Conservation (phyloP, 2,113 vertebrate genomes). For the Brachypodius melanocephalos region DNA sequence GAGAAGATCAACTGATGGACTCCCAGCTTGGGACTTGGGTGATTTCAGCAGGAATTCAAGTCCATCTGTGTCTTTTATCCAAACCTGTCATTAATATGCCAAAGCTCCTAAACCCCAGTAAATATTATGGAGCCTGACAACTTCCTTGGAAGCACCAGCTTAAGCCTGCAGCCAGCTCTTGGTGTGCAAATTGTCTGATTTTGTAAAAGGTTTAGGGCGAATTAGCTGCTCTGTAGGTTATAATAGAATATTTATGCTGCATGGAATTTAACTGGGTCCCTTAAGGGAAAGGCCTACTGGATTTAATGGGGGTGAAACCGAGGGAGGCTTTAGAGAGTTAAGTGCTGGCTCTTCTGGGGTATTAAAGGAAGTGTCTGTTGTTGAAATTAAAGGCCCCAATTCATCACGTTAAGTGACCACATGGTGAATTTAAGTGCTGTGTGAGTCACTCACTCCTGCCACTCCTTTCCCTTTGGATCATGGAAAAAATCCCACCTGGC, state of each 20-base stretch:
- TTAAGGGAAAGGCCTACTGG: not conserved
- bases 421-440: not conserved
- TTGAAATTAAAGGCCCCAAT: conserved; percentile 17
- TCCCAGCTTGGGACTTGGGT: not conserved
- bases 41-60: conserved; percentile 22
- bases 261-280: not conserved
- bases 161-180: not conserved
- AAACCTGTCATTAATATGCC: not conserved
- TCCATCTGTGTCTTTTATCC: conserved; percentile 2
- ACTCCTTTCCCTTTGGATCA: conserved; percentile 19
- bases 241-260: conserved; percentile 56
- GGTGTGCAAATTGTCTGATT: conserved; percentile 31
- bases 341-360: not conserved
- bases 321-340: not conserved
- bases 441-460: conserved; percentile 27
- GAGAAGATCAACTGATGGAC: conserved; percentile 12
- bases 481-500: not conserved
- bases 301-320: conserved; percentile 39
- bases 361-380: conserved; percentile 7
- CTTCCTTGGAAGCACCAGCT: not conserved
- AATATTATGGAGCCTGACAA: not conserved
- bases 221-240: conserved; percentile 25
- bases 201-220: conserved; percentile 30
- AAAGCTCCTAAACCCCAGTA: not conserved
- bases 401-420: conserved; percentile 10